Conservation (phyloP, 2,888 invertebrate species). For the Lomographa bimaculata region DNA sequence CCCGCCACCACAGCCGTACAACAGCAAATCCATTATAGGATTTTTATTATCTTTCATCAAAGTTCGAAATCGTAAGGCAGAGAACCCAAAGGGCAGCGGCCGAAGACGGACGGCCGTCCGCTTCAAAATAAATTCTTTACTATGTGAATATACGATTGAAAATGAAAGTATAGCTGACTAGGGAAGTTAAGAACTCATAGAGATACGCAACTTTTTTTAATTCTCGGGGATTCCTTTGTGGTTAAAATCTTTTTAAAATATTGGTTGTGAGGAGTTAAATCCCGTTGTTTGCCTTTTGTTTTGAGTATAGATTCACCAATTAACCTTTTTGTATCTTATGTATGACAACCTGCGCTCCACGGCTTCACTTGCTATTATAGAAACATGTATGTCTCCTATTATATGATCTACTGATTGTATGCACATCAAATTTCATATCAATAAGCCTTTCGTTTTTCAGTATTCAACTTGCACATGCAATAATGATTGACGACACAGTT, state of each 20-base stretch:
- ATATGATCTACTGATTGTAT: no score
- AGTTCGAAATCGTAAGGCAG: slow-evolving; percentile 65
- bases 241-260: slow-evolving; percentile 49
- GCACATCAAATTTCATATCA: no score
- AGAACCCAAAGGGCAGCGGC: slow-evolving; percentile 35
- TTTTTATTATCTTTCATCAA: slow-evolving; percentile 76
- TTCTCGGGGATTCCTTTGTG: slow-evolving; percentile 66
- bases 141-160: slow-evolving; percentile 50
- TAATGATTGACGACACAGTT: no score
- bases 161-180: slow-evolving; percentile 40
- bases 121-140: slow-evolving; percentile 54
- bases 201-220: slow-evolving; percentile 65
- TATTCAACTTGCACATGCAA: no score
- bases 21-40: slow-evolving; percentile 72
- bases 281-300: slow-evolving; percentile 15
- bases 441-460: no score
- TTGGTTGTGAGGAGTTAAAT: slow-evolving; percentile 25
- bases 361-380: no score
- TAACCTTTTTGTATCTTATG: not conserved
- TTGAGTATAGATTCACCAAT: slow-evolving; percentile 1
- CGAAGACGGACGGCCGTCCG: slow-evolving; percentile 30
- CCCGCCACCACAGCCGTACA: slow-evolving; percentile 57
- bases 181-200: slow-evolving; percentile 63
- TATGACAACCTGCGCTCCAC: no score
- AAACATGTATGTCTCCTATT: no score